Base-by-base conservation (phyloP, 2,888 invertebrate genomes). In the Xylota sylvarum region DNA sequence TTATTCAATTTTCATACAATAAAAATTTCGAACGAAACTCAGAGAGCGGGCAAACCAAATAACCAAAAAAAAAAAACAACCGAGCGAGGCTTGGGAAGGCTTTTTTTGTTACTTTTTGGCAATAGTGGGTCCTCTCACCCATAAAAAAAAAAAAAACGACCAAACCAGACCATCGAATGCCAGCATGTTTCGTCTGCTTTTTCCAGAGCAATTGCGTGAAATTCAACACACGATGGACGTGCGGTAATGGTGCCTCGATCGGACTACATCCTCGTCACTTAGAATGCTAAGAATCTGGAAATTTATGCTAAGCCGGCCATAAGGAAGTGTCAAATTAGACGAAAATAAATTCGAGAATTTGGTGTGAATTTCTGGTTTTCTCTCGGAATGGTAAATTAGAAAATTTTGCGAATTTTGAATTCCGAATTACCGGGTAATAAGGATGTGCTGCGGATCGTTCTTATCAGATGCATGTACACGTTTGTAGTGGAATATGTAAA, bases 1-100 rank as follows among this genome's bases (percentile, higher is more conserved):
- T 88, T 89, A 89, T 89, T 89, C 89, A 88, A 85, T 87, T 82
- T 88, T 70, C 87, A 87, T 87, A 74, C 87, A 64, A 83, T 77
- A 78, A 55, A n/a, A 74, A 48, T 65, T 74, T 87, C 74, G 62
- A 23, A 32, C 32, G 32, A 87, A 77, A 65, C 64, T 62, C 62
- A 46, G 55, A 9, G 27, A 62, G 37, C 52, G 58, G 62, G 12
- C 30, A 46, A 50, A 58, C 27, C 30, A 70, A 65, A 46, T 43
- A 23, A 69, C 43, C 40, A 62, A 74, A 52, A 60, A 56, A 7
- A 52, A 48, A 46, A 30, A n/a, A n/a, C n/a, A n/a, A n/a, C n/a
- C n/a, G n/a, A n/a, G 17, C 64, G 74, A 77, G 50, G 60, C 46
- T 70, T 60, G 27, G 14, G 73, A 73, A 56, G 67, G 74, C 37